Percentiles rank a stretch among this genome's conserved stretches.
phyloP scores from a whole-genome alignment of 2,113 vertebrate species.

The Bubalus kerabau region DNA sequence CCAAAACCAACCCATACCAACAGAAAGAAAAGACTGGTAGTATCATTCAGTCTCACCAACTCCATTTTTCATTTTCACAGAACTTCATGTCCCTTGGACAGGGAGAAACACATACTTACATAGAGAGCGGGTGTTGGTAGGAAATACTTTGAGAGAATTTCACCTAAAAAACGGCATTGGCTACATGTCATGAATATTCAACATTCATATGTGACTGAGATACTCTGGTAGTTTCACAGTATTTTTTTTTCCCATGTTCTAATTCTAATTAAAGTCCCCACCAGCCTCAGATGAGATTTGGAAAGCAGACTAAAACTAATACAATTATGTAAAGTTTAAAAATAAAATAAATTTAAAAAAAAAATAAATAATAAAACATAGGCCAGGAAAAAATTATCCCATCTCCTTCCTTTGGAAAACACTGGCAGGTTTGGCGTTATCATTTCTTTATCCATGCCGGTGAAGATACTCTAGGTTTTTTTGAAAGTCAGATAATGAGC shows the following conservation, averaged over 20 bases:
- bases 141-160: background rate
- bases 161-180: background rate
- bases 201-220: background rate
- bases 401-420: background rate
- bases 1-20: background rate
- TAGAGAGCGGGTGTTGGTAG: background rate
- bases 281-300: background rate
- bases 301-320: background rate
- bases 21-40: background rate
- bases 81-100: background rate
- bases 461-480: background rate
- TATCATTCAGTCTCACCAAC: background rate
- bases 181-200: background rate
- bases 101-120: background rate
- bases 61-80: constrained; percentile 13
- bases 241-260: background rate
- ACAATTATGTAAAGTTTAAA: no score
- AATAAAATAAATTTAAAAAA: no score
- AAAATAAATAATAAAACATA: background rate
- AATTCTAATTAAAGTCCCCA: background rate
- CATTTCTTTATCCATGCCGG: background rate
- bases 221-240: background rate
- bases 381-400: background rate
- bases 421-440: background rate
- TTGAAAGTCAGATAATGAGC: background rate